These are phyloP conservation scores for Dasyurus viverrinus DNA, from an alignment of 2,113 vertebrate genomes.

Conservation along the genomic window DNA sequence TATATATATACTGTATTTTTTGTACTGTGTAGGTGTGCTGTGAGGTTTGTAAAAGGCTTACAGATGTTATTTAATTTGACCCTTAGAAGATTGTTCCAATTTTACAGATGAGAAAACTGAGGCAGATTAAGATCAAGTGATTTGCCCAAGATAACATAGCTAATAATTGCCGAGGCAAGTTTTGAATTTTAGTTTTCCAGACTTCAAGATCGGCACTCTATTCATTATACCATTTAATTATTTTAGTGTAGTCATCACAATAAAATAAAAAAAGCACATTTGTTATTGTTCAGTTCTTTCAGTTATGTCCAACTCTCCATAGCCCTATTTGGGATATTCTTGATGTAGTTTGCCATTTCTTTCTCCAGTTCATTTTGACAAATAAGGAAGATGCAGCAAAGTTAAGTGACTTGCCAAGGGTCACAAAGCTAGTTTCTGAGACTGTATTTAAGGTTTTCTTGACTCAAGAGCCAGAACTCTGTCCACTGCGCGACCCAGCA, in stretches of 20 bases:
- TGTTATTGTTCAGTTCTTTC: background rate
- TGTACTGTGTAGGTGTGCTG: background rate
- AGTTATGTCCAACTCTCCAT: background rate
- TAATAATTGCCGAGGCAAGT: background rate
- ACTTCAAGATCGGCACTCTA: background rate
- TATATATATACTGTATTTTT: too few relatives aligned
- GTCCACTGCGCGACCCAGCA: background rate
- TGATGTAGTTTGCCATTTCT: background rate
- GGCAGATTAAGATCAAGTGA: background rate
- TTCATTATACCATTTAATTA: background rate
- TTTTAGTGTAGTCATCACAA: background rate
- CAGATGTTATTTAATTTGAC: background rate
- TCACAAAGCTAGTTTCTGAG: background rate
- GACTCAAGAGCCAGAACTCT: background rate
- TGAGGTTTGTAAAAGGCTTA: background rate
- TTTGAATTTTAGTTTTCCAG: background rate
- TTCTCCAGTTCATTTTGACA: background rate
- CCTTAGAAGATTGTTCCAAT: background rate
- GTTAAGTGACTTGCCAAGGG: background rate
- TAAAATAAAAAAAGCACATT: background rate
- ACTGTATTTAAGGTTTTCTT: background rate
- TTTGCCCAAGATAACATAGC: background rate
- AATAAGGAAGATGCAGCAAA: background rate
- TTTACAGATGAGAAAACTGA: background rate
- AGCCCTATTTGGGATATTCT: background rate